These are phyloP conservation scores for Hippolais icterina DNA, from an alignment of 2,113 vertebrate species.

Conservation along the genomic window DNA sequence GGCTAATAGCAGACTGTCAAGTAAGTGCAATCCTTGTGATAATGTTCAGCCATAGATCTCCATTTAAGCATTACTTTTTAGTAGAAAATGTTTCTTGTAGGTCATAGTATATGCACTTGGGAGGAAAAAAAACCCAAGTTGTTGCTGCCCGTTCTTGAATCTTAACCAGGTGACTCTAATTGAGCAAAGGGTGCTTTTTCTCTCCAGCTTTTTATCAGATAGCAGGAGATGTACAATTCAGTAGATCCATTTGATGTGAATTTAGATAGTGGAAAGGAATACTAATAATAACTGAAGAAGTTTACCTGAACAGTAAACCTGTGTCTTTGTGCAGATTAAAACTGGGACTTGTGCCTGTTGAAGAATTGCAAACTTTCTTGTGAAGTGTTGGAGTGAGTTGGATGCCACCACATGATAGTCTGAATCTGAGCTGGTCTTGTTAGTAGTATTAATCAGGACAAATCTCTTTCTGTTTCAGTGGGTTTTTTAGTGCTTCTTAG, in stretches of 20 bases:
- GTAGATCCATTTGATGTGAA: conserved; percentile 8
- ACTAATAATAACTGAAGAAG: background rate
- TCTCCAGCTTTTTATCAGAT: background rate
- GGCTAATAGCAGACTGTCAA: conserved; percentile 66
- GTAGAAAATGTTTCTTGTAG: conserved; percentile 57
- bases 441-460: background rate
- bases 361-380: background rate
- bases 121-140: background rate
- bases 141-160: conserved; percentile 3
- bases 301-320: background rate
- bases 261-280: background rate
- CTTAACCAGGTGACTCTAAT: conserved; percentile 12
- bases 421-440: background rate
- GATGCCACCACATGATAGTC: background rate
- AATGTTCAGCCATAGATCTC: conserved; percentile 58
- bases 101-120: conserved; percentile 17
- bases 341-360: background rate
- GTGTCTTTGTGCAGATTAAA: background rate
- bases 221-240: background rate
- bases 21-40: conserved; percentile 61
- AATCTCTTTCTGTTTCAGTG: background rate
- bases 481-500: background rate
- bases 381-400: background rate
- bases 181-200: background rate
- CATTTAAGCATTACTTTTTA: conserved; percentile 62